phyloP scores from a whole-genome alignment of 2,888 invertebrate genomes.

The Diarsia mendica region DNA sequence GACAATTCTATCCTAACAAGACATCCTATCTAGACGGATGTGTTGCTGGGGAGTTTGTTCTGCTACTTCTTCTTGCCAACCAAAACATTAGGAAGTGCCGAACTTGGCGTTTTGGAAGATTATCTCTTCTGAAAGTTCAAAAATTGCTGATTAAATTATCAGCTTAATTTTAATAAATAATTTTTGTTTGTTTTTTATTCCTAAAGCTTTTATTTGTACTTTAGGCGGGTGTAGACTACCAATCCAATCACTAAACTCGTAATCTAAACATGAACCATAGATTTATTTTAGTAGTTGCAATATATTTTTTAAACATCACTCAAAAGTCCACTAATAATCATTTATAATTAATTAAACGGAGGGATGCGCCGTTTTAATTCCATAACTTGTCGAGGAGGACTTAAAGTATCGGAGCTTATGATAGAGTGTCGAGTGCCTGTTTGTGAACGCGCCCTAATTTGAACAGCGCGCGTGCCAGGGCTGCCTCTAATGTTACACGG shows the following conservation, averaged over 20 bases:
- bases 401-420: constrained; percentile 65
- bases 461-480: constrained; percentile 63
- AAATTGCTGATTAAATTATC: no score
- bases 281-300: no score
- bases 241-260: no score
- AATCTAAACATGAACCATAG: no score
- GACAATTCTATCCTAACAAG: no score
- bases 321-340: constrained; percentile 32
- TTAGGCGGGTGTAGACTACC: neutral
- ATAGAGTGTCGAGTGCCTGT: constrained; percentile 66
- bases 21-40: no score
- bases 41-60: no score
- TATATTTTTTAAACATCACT: neutral
- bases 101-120: no score
- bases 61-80: no score
- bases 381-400: constrained; percentile 67
- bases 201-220: neutral
- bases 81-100: no score
- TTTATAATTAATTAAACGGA: constrained; percentile 50
- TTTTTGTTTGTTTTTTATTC: neutral
- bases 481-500: constrained; percentile 35
- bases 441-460: constrained; percentile 72
- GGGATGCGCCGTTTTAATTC: constrained; percentile 68
- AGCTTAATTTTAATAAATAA: no score
- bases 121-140: no score